Conservation (phyloP, 2,888 invertebrate species). For the Meliscaeva auricollis region DNA sequence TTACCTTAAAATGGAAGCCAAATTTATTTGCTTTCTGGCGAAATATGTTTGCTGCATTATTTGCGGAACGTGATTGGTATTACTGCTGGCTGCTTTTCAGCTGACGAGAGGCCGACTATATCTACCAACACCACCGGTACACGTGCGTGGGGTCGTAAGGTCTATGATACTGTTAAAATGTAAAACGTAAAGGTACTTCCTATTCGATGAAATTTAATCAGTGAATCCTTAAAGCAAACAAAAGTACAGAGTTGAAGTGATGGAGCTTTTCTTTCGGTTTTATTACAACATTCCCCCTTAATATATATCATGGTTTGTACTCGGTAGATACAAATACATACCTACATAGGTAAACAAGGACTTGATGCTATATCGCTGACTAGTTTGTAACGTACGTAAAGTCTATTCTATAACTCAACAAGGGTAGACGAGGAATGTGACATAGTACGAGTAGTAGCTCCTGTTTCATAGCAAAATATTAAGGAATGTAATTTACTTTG, state of each 20-base stretch:
- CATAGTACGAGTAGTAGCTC: too few species aligned
- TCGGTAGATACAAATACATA: too few species aligned
- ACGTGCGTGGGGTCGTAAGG: slow-evolving; percentile 25
- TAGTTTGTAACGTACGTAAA: slow-evolving; percentile 42
- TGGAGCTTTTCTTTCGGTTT: slow-evolving; percentile 47
- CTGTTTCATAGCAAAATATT: slow-evolving; percentile 18
- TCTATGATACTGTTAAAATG: slow-evolving; percentile 50
- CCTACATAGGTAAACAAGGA: neutral
- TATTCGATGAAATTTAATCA: slow-evolving; percentile 70
- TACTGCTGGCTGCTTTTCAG: slow-evolving; percentile 70
- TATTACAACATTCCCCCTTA: too few species aligned
- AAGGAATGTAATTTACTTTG: slow-evolving; percentile 71
- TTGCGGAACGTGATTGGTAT: slow-evolving; percentile 75
- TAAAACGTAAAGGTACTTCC: neutral
- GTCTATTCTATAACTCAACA: too few species aligned
- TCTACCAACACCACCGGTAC: slow-evolving; percentile 17
- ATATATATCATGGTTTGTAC: too few species aligned
- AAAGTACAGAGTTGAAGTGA: slow-evolving; percentile 64
- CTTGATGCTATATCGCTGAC: slow-evolving; percentile 23
- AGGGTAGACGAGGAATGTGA: slow-evolving; percentile 1
- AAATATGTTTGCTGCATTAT: slow-evolving; percentile 76
- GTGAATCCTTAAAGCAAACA: slow-evolving; percentile 74
- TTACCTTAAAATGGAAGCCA: slow-evolving; percentile 74
- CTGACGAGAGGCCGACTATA: slow-evolving; percentile 65
- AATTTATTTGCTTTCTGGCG: slow-evolving; percentile 75